These are phyloP conservation scores for Narcine bancroftii DNA, from an alignment of 2,113 vertebrate species.

Conservation along the genomic window DNA sequence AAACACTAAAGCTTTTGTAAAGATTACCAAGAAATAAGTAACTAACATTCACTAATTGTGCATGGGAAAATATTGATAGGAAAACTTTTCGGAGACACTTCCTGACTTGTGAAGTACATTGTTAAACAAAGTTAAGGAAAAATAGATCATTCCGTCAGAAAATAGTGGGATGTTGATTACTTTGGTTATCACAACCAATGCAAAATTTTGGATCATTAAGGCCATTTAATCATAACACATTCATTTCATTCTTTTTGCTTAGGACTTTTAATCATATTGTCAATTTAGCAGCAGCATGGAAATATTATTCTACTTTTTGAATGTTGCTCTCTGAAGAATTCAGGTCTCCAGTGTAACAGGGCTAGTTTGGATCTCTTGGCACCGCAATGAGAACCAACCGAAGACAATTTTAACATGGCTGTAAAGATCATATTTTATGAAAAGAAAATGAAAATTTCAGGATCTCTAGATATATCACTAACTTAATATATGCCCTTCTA, in stretches of 20 bases:
- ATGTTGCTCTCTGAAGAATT: neutral
- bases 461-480: neutral
- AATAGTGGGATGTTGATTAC: neutral
- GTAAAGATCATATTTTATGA: neutral
- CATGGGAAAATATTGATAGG: neutral
- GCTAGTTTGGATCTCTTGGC: neutral
- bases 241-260: neutral
- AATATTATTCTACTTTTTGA: neutral
- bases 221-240: neutral
- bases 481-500: neutral
- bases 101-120: neutral
- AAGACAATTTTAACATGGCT: neutral
- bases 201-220: neutral
- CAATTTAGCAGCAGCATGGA: neutral
- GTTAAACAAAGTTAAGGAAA: neutral
- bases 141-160: neutral
- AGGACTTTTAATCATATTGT: neutral
- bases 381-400: neutral
- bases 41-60: neutral
- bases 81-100: neutral
- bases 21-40: neutral
- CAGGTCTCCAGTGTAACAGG: neutral
- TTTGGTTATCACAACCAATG: neutral
- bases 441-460: neutral
- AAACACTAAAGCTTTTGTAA: neutral